Percentiles rank a stretch among this genome's conserved stretches.
These are phyloP conservation scores for Diachasma alloeum DNA, from an alignment of 1,140 invertebrate species.

Conservation along the genomic window DNA sequence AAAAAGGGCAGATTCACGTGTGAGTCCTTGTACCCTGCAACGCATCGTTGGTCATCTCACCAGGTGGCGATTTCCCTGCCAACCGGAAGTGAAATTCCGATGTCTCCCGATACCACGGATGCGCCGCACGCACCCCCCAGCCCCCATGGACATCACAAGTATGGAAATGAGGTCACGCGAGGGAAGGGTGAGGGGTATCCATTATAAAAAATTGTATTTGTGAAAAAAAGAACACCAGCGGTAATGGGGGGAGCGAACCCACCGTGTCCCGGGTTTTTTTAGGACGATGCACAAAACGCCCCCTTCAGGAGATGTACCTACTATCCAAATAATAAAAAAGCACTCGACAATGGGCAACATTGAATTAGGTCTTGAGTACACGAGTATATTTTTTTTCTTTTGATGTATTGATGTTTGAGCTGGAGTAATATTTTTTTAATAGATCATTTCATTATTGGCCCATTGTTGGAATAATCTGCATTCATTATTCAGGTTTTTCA, in stretches of 20 bases:
- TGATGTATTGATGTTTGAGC: not conserved
- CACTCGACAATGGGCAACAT: not conserved
- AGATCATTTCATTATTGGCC: not conserved
- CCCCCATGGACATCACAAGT: not conserved
- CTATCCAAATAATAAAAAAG: not conserved
- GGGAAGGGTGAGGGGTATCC: constrained; percentile 11
- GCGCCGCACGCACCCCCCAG: constrained; percentile 13
- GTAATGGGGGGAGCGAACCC: constrained; percentile 18
- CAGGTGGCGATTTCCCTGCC: constrained; percentile 39
- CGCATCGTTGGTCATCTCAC: constrained; percentile 38
- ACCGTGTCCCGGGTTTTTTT: not conserved
- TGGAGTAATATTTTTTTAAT: constrained; percentile 3
- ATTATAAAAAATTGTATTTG: constrained; percentile 23
- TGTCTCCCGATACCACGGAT: constrained; percentile 29
- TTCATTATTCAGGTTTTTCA: not conserved
- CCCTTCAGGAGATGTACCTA: not conserved
- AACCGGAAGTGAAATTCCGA: constrained; percentile 54
- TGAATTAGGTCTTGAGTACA: not conserved
- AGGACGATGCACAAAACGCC: not conserved
- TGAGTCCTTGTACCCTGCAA: constrained; percentile 10
- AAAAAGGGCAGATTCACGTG: not conserved
- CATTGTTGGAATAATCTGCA: not conserved
- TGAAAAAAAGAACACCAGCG: constrained; percentile 25
- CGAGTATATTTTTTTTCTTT: not conserved
- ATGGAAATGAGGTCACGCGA: constrained; percentile 56